Conservation (phyloP, 2,797 vertebrate genomes). For the Oreortyx pictus region DNA sequence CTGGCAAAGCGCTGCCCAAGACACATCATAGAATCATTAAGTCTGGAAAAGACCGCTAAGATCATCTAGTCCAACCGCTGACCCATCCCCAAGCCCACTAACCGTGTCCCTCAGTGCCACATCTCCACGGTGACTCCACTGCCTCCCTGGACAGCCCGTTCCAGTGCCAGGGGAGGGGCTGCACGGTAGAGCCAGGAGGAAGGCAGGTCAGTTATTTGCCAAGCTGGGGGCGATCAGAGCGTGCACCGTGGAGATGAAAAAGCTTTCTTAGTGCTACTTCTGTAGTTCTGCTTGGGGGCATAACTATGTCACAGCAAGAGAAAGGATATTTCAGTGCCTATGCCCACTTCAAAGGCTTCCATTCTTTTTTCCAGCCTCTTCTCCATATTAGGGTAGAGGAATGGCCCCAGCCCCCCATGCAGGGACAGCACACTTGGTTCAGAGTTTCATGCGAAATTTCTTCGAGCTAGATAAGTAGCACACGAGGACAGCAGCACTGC, state of each 20-base stretch:
- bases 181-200: accelerated
- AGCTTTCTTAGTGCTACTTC: accelerated
- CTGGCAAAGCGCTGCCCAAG: background rate
- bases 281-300: background rate
- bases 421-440: background rate
- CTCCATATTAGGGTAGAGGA: background rate
- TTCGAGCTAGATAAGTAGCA: background rate
- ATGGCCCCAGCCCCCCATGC: too few species aligned
- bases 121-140: background rate
- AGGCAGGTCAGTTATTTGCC: background rate
- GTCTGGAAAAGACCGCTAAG: background rate
- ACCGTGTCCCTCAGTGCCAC: background rate
- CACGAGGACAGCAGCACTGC: background rate
- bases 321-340: background rate
- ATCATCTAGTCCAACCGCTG: background rate
- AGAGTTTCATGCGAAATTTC: background rate
- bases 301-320: accelerated
- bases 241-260: accelerated
- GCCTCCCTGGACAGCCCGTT: background rate
- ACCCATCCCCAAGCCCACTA: background rate
- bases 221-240: background rate
- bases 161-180: too few species aligned
- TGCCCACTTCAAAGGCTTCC: background rate
- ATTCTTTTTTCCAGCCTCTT: background rate
- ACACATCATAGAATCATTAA: background rate